Percentiles rank a stretch among this genome's conserved stretches.
These are phyloP conservation scores for Petrocephalus zakoni DNA, from an alignment of 2,113 vertebrate genomes.

Conservation along the genomic window DNA sequence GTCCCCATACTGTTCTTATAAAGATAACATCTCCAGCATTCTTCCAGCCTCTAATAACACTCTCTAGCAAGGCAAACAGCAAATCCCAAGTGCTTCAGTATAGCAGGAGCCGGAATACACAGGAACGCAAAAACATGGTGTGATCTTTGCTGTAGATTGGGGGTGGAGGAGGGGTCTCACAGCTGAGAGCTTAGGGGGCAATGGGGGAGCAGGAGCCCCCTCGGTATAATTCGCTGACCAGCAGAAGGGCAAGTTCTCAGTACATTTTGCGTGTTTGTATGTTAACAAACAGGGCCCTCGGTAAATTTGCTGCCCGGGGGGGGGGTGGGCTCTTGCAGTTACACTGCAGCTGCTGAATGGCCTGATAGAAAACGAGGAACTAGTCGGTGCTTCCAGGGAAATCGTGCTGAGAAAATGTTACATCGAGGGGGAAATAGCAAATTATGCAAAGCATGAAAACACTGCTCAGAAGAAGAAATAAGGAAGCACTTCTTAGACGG, in stretches of 20 bases:
- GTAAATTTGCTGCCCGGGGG: not conserved
- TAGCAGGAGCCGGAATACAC: not conserved
- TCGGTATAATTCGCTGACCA: not conserved
- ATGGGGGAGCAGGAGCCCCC: too few species aligned
- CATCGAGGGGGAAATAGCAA: not conserved
- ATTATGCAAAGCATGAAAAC: not conserved
- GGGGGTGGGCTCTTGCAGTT: not conserved
- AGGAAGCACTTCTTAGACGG: not conserved
- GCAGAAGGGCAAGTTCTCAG: not conserved
- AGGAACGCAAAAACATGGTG: not conserved
- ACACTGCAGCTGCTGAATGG: not conserved
- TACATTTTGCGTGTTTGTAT: not conserved
- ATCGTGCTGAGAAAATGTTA: not conserved
- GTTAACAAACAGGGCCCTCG: not conserved
- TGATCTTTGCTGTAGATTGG: too few species aligned
- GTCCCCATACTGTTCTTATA: not conserved
- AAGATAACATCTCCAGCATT: not conserved
- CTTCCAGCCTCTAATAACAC: not conserved
- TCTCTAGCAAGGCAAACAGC: not conserved
- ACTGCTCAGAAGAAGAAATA: too few species aligned
- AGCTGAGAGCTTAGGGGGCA: too few species aligned
- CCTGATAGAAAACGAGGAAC: not conserved
- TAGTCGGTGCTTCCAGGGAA: not conserved
- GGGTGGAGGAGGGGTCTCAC: not conserved
- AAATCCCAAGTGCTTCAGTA: too few species aligned